phyloP scores from a whole-genome alignment of 2,888 invertebrate genomes.

The Drosophila ustulata region DNA sequence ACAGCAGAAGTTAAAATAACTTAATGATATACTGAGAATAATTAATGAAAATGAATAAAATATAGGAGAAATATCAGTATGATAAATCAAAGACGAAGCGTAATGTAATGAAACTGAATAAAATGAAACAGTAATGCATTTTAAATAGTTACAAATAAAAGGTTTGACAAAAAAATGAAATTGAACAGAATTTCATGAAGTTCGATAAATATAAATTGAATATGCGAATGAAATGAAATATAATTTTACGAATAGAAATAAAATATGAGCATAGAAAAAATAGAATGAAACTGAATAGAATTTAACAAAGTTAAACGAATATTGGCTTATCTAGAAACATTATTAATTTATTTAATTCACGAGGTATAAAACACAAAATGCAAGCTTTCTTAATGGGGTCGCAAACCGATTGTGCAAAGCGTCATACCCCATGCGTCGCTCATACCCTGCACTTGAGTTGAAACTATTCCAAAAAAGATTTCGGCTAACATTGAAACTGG shows the following conservation, averaged over 20 bases:
- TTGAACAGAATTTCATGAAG: not conserved
- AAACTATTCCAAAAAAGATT: slow-evolving; percentile 7
- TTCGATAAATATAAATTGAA: not conserved
- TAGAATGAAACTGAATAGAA: not conserved
- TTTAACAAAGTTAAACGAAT: not conserved
- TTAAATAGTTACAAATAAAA: too few species aligned
- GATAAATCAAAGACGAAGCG: not conserved
- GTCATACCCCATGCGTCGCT: not conserved
- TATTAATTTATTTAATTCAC: too few species aligned
- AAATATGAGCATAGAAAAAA: too few species aligned
- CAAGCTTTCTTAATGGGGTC: not conserved
- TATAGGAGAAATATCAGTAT: too few species aligned
- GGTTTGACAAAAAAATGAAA: not conserved
- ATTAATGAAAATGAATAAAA: not conserved
- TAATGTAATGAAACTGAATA: not conserved
- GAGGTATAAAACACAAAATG: not conserved
- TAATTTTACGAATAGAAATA: too few species aligned
- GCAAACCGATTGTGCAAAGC: too few species aligned
- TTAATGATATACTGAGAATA: too few species aligned
- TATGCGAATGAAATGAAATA: too few species aligned
- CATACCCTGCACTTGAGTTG: slow-evolving; percentile 1
- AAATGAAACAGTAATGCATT: not conserved
- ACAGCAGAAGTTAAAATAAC: too few species aligned
- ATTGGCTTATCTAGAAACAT: too few species aligned
- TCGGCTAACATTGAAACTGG: slow-evolving; percentile 20